Evolutionary conservation across 2,888 invertebrate species (phyloP).

Genomic region (Colostygia pectinataria): DNA sequence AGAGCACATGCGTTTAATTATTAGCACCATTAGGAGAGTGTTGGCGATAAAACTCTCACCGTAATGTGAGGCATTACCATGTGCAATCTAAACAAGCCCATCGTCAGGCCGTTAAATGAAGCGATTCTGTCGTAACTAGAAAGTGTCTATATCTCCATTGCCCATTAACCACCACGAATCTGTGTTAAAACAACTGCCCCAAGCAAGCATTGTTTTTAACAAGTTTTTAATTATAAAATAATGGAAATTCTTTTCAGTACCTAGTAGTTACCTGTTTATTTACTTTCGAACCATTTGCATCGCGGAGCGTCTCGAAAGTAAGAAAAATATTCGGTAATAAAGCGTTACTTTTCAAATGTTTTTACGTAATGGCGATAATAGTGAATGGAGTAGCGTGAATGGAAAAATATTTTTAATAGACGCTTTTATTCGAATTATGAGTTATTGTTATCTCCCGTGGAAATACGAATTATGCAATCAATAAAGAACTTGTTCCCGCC

Average conservation of each 20-base stretch:
- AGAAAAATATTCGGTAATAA: conserved; percentile 46
- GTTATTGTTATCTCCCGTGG: conserved; percentile 40
- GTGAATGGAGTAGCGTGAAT: conserved; percentile 46
- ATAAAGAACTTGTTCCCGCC: conserved; percentile 30
- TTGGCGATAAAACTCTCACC: conserved; percentile 45
- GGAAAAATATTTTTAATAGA: conserved; percentile 37
- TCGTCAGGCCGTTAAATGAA: conserved; percentile 65
- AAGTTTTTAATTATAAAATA: conserved; percentile 21
- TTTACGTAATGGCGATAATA: conserved; percentile 48
- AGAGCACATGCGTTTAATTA: conserved; percentile 13
- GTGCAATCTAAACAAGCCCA: conserved; percentile 60
- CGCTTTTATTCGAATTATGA: conserved; percentile 25
- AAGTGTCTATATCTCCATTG: conserved; percentile 48
- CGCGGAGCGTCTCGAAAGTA: conserved; percentile 41
- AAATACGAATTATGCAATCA: conserved; percentile 44
- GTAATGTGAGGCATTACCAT: conserved; percentile 47
- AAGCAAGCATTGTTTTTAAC: conserved; percentile 21
- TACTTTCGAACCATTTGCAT: conserved; percentile 25
- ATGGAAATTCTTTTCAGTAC: conserved; percentile 29
- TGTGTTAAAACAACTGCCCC: conserved; percentile 30
- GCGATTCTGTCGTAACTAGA: conserved; percentile 75
- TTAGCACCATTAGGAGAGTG: conserved; percentile 16
- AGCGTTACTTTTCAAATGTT: conserved; percentile 45
- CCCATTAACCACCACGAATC: conserved; percentile 7
- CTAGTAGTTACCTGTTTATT: conserved; percentile 15